Conservation (phyloP, 1,140 invertebrate genomes). For the Zaprionus nigranus region DNA sequence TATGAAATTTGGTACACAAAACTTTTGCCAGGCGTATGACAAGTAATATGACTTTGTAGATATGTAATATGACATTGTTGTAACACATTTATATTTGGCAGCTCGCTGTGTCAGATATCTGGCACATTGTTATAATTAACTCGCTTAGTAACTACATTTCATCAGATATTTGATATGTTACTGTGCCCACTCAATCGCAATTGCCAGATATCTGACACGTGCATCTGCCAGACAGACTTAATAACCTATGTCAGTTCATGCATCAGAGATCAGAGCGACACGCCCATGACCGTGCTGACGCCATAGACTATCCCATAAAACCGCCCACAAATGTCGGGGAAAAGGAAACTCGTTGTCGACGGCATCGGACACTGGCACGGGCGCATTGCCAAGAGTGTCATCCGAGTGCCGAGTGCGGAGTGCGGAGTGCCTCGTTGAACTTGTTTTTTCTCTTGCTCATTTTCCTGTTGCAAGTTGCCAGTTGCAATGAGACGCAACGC, state of each 20-base stretch:
- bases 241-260: not conserved
- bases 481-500: not conserved
- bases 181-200: too few relatives aligned
- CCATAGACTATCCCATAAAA: not conserved
- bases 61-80: too few relatives aligned
- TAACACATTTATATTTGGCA: not conserved
- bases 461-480: constrained; percentile 1
- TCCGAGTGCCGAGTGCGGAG: not conserved
- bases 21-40: too few relatives aligned
- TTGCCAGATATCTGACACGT: not conserved
- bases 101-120: not conserved
- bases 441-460: constrained; percentile 8
- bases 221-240: not conserved
- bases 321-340: not conserved
- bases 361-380: not conserved
- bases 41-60: not conserved
- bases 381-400: constrained; percentile 24
- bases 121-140: not conserved
- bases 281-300: not conserved
- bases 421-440: constrained; percentile 16
- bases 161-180: not conserved
- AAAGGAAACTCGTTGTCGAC: constrained; percentile 16
- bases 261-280: not conserved
- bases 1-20: not conserved
- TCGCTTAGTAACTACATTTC: not conserved